These are phyloP conservation scores for Lithobates sylvaticus DNA, from an alignment of 2,797 vertebrate genomes.

Conservation along the genomic window DNA sequence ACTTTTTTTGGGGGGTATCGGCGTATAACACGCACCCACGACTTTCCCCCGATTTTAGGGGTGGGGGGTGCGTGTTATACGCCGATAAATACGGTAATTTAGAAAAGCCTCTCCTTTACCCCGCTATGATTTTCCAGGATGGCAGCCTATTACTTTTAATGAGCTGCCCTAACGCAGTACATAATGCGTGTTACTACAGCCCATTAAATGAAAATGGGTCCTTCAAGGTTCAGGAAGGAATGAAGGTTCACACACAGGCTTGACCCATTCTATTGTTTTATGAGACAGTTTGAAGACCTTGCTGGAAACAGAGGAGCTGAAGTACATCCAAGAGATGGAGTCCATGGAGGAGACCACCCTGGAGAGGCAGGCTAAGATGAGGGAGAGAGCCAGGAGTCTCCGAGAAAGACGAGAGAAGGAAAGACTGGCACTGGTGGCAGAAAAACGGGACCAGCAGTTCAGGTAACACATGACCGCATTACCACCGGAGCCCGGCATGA, in stretches of 20 bases:
- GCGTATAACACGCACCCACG: too few relatives aligned
- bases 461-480: constrained; percentile 74
- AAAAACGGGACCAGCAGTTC: constrained; percentile 88
- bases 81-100: too few relatives aligned
- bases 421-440: constrained; percentile 79
- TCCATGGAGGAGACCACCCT: constrained; percentile 74
- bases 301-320: constrained; percentile 83
- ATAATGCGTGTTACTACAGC: too few relatives aligned
- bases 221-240: too few relatives aligned
- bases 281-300: constrained; percentile 80
- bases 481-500: not conserved
- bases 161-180: too few relatives aligned
- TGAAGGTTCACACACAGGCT: not conserved
- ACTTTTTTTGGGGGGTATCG: too few relatives aligned
- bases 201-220: too few relatives aligned
- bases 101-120: too few relatives aligned
- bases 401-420: constrained; percentile 82
- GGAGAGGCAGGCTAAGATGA: constrained; percentile 81
- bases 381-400: constrained; percentile 74
- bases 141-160: too few relatives aligned
- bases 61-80: too few relatives aligned
- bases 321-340: constrained; percentile 79
- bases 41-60: too few relatives aligned
- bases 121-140: too few relatives aligned
- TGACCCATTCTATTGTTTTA: constrained; percentile 47